Evolutionary conservation across 2,113 vertebrate species (phyloP).

Genomic region (Thymallus thymallus): DNA sequence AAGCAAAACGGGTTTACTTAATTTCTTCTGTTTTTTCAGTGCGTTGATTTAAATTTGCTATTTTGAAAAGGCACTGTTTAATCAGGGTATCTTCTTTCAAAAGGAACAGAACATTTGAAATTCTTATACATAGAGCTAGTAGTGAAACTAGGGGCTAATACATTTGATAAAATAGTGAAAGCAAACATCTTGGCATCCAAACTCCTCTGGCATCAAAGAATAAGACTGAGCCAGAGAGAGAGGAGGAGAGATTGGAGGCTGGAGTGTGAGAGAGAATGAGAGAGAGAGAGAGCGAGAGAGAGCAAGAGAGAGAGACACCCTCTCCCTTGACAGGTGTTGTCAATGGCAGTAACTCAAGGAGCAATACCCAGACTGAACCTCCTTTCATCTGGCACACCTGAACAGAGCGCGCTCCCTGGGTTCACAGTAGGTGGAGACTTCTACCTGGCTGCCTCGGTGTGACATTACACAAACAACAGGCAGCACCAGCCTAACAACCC

Average conservation of each 20-base stretch:
- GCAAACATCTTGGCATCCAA: neutral
- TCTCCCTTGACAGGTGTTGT: constrained; percentile 41
- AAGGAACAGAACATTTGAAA: too few species aligned
- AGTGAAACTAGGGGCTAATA: too few species aligned
- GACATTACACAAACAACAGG: constrained; percentile 31
- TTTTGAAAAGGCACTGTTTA: too few species aligned
- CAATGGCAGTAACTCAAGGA: constrained; percentile 69
- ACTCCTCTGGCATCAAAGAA: neutral
- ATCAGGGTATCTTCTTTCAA: too few species aligned
- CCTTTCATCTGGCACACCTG: constrained; percentile 47
- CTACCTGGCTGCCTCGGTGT: constrained; percentile 9
- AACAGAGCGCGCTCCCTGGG: constrained; percentile 24
- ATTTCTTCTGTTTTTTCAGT: too few species aligned
- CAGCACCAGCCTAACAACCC: constrained; percentile 4
- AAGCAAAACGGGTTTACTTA: constrained; percentile 1
- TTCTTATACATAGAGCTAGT: too few species aligned
- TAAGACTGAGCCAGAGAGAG: neutral
- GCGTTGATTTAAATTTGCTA: too few species aligned
- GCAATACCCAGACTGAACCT: constrained; percentile 25
- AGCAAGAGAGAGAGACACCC: neutral
- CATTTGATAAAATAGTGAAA: neutral
- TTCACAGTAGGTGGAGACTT: constrained; percentile 40
- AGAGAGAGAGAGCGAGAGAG: neutral
- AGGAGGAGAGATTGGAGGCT: neutral
- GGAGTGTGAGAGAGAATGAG: accelerated